Evolutionary conservation across 2,888 invertebrate genomes (phyloP).

Genomic region (Arrhopalites spinosus): DNA sequence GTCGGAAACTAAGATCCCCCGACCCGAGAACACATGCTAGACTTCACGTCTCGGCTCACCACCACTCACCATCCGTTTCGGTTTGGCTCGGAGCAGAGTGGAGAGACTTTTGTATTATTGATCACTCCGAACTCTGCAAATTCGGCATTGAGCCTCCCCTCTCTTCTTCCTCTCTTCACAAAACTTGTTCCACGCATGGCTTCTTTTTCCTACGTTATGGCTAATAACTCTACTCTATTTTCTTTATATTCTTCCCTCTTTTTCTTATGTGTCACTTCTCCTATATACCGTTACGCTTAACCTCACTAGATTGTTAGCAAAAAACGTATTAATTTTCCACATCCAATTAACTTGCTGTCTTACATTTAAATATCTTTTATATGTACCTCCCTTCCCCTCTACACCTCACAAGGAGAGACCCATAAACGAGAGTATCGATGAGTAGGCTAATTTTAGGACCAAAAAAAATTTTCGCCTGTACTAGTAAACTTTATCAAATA

Average conservation of each 20-base stretch:
- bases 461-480: too few relatives aligned
- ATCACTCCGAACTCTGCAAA: conserved; percentile 37
- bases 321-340: conserved; percentile 26
- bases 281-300: not conserved
- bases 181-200: conserved; percentile 33
- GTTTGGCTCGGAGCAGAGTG: conserved; percentile 11
- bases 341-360: not conserved
- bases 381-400: too few relatives aligned
- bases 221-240: not conserved
- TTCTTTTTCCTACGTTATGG: conserved; percentile 26
- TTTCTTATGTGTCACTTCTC: too few relatives aligned
- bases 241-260: conserved; percentile 10
- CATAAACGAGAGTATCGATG: too few relatives aligned
- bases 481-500: too few relatives aligned
- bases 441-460: too few relatives aligned
- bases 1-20: conserved; percentile 20
- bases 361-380: too few relatives aligned
- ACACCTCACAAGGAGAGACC: too few relatives aligned
- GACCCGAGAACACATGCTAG: conserved; percentile 34
- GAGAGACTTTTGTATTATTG: conserved; percentile 41
- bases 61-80: conserved; percentile 29
- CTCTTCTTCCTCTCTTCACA: conserved; percentile 2
- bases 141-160: not conserved
- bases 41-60: conserved; percentile 35
- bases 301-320: not conserved